These are phyloP conservation scores for Numenius phaeopus DNA, from an alignment of 2,797 vertebrate genomes.

Conservation along the genomic window DNA sequence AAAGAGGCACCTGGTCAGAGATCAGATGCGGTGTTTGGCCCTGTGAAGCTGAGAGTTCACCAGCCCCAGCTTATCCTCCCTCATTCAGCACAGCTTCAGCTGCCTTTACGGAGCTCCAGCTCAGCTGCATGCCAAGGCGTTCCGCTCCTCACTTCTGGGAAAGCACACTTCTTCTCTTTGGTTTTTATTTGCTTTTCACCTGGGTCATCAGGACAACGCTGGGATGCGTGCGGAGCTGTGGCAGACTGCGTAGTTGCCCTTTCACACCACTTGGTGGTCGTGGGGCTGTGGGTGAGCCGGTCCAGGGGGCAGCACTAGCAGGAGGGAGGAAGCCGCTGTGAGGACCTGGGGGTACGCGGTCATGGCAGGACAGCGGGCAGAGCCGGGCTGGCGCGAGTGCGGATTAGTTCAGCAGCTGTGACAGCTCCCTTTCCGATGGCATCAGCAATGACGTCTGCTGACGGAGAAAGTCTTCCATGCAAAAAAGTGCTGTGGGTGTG, in stretches of 20 bases:
- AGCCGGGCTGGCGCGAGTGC: rapidly evolving
- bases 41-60: neutral
- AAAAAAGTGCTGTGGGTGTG: rapidly evolving
- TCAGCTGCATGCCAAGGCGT: rapidly evolving
- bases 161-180: neutral
- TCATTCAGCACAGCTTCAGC: neutral
- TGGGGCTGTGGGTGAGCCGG: rapidly evolving
- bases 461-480: rapidly evolving
- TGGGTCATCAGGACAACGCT: neutral
- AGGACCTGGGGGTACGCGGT: rapidly evolving
- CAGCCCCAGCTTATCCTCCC: neutral
- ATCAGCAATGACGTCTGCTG: rapidly evolving
- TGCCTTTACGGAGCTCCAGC: neutral
- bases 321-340: neutral
- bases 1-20: neutral
- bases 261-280: rapidly evolving
- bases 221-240: neutral
- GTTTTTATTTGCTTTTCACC: neutral
- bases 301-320: rapidly evolving
- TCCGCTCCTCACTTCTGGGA: neutral
- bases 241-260: neutral
- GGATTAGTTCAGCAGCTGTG: rapidly evolving
- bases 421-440: neutral
- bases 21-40: neutral
- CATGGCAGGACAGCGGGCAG: neutral